Percentiles rank a stretch among this genome's conserved stretches.
These are phyloP conservation scores for Polydrusus tereticollis DNA, from an alignment of 2,888 invertebrate species.

Conservation along the genomic window DNA sequence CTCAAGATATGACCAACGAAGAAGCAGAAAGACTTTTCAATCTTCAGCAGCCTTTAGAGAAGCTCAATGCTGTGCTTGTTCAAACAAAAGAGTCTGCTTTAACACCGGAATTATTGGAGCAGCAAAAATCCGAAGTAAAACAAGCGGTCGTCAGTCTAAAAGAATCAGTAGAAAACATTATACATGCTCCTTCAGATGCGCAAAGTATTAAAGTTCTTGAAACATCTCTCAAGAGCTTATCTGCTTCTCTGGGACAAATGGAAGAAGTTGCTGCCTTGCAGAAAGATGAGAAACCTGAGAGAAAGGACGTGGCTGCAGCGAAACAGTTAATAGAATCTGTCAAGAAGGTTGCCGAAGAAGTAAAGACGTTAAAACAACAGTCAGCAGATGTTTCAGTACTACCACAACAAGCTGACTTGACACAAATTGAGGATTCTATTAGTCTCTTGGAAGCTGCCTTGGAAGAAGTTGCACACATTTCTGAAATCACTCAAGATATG, in stretches of 20 bases:
- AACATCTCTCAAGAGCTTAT: slow-evolving; percentile 33
- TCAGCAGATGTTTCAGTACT: neutral
- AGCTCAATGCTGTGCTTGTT: slow-evolving; percentile 21
- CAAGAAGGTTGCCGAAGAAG: slow-evolving; percentile 15
- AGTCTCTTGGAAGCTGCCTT: slow-evolving; percentile 24
- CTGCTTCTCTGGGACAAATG: neutral
- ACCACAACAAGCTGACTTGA: neutral
- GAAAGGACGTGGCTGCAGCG: neutral
- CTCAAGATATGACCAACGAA: slow-evolving; percentile 31
- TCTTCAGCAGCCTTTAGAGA: slow-evolving; percentile 35
- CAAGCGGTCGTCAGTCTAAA: slow-evolving; percentile 42
- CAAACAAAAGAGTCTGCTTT: slow-evolving; percentile 5
- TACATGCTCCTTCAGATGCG: slow-evolving; percentile 17
- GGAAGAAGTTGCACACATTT: slow-evolving; percentile 1
- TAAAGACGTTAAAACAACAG: slow-evolving; percentile 20
- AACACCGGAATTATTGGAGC: slow-evolving; percentile 40
- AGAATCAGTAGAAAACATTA: slow-evolving; percentile 38
- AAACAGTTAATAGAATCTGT: slow-evolving; percentile 20
- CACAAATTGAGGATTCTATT: slow-evolving; percentile 37
- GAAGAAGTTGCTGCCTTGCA: neutral
- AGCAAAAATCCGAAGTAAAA: slow-evolving; percentile 46
- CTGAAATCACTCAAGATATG: slow-evolving; percentile 7
- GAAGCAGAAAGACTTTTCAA: neutral
- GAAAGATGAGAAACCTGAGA: neutral
- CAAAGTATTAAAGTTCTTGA: slow-evolving; percentile 31